phyloP scores from a whole-genome alignment of 2,888 invertebrate genomes.

The Drosophila sordidapex region DNA sequence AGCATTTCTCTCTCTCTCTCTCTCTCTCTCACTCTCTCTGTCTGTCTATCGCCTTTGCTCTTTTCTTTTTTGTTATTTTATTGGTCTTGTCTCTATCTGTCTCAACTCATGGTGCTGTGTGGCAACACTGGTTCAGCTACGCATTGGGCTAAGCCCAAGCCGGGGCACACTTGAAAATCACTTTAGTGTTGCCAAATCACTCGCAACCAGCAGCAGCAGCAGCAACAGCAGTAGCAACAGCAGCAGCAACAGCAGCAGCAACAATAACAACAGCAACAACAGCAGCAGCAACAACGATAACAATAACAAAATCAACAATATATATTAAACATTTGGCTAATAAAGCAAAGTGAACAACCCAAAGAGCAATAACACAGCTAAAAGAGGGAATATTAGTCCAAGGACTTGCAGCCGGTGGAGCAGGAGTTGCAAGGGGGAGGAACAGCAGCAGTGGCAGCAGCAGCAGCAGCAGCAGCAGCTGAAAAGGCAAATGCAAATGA shows the following conservation, averaged over 20 bases:
- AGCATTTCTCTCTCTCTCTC: conserved; percentile 5
- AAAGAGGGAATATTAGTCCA: background rate
- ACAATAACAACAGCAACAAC: conserved; percentile 43
- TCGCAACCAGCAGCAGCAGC: conserved; percentile 16
- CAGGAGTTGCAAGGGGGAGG: no score
- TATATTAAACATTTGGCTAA: conserved; percentile 2
- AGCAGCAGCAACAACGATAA: background rate
- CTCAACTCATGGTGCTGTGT: conserved; percentile 1
- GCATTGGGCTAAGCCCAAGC: background rate
- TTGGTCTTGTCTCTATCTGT: background rate
- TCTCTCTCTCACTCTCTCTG: background rate
- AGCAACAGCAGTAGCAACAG: background rate
- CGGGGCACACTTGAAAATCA: conserved; percentile 37
- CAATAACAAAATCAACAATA: background rate
- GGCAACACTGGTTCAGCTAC: conserved; percentile 6
- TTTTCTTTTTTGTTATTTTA: background rate
- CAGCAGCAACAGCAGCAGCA: background rate
- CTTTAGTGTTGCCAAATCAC: conserved; percentile 53
- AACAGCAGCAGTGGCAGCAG: background rate
- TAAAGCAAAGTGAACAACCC: background rate
- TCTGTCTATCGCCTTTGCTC: background rate
- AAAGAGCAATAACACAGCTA: background rate
- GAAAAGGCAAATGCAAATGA: conserved; percentile 55
- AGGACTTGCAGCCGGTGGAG: background rate
- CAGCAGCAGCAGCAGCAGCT: background rate